Evolutionary conservation across 2,888 invertebrate species (phyloP), one percentile per base, ranked within the genome.

Genomic region (Agrotis puta): DNA sequence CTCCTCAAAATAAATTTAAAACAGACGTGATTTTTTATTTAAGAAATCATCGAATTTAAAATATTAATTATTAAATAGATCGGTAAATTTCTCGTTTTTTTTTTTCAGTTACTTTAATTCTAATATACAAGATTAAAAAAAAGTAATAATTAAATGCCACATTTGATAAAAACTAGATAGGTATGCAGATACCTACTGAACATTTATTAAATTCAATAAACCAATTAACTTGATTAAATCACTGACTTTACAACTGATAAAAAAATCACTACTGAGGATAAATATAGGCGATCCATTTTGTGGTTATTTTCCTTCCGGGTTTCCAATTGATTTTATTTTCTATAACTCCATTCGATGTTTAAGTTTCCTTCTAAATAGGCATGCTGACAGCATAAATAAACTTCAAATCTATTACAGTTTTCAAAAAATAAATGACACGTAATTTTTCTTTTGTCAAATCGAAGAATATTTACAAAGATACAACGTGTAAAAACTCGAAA

Each of bases 331-430:
- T 56, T 61, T 57, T 27, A 54, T 72, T 77, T 57, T 27, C 3
- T 3, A 51, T 64, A 54, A 16, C 65, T 76, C 75, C 74, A 74
- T 76, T 76, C 56, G 59, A 61, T 59, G 5, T 18, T 64, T 24
- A 6, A 0, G 43, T 43, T 58, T 13, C 9, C 1, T 24, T 14
- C 9, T 16, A 27, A 18, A 27, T 2, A 53, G 18, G 39, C 0
- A 39, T 39, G 9, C 11, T 33, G 33, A 6, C 33, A 33, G 33
- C 6, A 33, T 27, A 0, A 3, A 27, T 33, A 33, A 11, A 39
- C 11, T 11, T 1, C 39, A 39, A 39, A 39, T 39, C 39, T 39
- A 39, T 39, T 11, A 11, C 3, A 5, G 11, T 39, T 39, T 9
- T 39, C 11, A 11, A 39, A 33, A 39, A 39, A 39, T 11, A 39